Base-by-base conservation (phyloP, 2,888 invertebrate species). In the Caenorhabditis zanzibari region DNA sequence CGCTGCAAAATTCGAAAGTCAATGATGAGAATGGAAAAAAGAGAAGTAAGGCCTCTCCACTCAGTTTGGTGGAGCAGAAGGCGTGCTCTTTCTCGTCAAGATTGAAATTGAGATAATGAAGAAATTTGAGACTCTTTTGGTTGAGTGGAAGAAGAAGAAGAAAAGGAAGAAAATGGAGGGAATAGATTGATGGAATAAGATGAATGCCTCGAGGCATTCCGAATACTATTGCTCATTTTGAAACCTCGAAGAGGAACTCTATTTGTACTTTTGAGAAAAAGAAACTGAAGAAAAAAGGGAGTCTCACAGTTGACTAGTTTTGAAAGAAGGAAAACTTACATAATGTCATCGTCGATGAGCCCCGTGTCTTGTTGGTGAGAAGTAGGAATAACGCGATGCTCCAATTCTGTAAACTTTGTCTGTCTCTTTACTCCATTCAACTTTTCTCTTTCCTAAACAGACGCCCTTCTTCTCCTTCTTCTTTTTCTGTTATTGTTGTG, bases 311-410 rank as follows among this genome's bases (percentile, higher is more conserved):
- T 44, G 44, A 44, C 44, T 63, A 41, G 14, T 38, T 44, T 41
- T 16, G 24, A 63, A 52, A 47, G n/a, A 38, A 32, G 16, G 4
- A 9, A 68, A 66, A 83, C 87, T 79, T 47, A 89, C 89, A 84
- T 73, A 73, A 89, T 89, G 68, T 89, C 89, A 82, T 89, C 89
- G 85, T 89, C 89, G 44, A 89, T 88, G 28, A 89, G 85, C 12
- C 87, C 89, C 7, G 83, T 72, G 66, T 84, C 68, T 52, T 69
- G 69, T 19, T 63, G 54, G 28, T 76, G 68, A 22, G 79, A 68
- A 32, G 71, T 56, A 16, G 71, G 64, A 71, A 79, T 71, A 79
- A 52, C 61, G 56, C 79, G 79, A 71, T 71, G 79, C 69, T 72
- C 68, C 44, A 76, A 66, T 24, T 72, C 76, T 72, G 76, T 59